Evolutionary conservation across 2,888 invertebrate species (phyloP).

Genomic region (Leucophenga montana): DNA sequence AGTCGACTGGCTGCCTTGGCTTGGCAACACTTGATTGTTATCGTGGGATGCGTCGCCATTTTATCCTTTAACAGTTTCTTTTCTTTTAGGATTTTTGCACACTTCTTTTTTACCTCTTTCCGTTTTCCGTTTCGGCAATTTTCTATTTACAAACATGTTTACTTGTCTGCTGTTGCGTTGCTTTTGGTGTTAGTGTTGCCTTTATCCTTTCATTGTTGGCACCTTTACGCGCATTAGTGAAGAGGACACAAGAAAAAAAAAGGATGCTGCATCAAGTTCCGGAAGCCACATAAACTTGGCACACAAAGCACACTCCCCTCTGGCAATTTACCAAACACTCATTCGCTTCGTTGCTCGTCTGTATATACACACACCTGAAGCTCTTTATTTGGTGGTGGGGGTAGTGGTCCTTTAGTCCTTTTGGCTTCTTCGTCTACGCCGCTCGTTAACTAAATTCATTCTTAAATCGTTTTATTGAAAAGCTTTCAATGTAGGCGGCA

Average conservation of each 20-base stretch:
- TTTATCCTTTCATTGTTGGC: slow-evolving; percentile 23
- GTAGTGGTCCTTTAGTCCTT: not conserved
- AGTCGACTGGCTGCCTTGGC: not conserved
- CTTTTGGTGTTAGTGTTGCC: slow-evolving; percentile 1
- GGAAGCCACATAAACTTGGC: slow-evolving; percentile 13
- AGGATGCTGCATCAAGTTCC: not conserved
- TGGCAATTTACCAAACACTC: slow-evolving; percentile 17
- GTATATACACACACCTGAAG: not conserved
- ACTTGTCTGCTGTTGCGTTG: slow-evolving; percentile 23
- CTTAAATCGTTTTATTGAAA: slow-evolving; percentile 37
- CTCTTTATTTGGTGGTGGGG: not conserved
- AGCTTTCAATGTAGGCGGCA: slow-evolving; percentile 31
- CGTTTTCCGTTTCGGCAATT: slow-evolving; percentile 10
- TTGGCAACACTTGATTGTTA: slow-evolving; percentile 26
- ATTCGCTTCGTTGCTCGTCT: not conserved
- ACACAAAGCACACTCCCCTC: not conserved
- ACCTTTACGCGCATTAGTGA: slow-evolving; percentile 19
- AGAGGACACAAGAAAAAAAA: not conserved
- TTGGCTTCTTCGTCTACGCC: not conserved
- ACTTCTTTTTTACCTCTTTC: not conserved
- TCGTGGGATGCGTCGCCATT: slow-evolving; percentile 18
- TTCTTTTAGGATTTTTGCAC: slow-evolving; percentile 1
- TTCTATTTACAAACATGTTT: slow-evolving; percentile 34
- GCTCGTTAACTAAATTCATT: slow-evolving; percentile 35
- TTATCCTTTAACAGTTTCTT: not conserved